Conservation (phyloP, 2,888 invertebrate species). For the Bembecia ichneumoniformis region DNA sequence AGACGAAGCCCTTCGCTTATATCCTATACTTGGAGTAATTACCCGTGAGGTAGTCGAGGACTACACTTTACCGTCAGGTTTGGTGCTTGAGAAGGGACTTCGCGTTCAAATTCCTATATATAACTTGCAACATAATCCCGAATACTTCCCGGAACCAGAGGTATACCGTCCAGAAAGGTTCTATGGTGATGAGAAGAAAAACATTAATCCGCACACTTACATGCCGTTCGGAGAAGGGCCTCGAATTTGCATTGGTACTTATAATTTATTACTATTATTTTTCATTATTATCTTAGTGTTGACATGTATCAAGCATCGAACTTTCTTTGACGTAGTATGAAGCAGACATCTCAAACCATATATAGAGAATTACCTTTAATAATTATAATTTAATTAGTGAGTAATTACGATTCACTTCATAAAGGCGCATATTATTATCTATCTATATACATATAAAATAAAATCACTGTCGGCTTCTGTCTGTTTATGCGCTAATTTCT, state of each 20-base stretch:
- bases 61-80: conserved; percentile 35
- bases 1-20: conserved; percentile 35
- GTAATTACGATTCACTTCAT: too few species aligned
- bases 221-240: conserved; percentile 55
- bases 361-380: too few species aligned
- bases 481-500: too few species aligned
- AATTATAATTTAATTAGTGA: too few species aligned
- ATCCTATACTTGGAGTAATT: conserved; percentile 37
- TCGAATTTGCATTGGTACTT: conserved; percentile 47
- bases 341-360: too few species aligned
- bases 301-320: background rate
- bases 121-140: conserved; percentile 35
- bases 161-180: conserved; percentile 42
- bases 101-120: conserved; percentile 45
- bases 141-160: conserved; percentile 41
- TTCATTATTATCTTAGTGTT: background rate
- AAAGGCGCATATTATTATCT: too few species aligned
- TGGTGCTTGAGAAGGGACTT: conserved; percentile 33
- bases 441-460: too few species aligned
- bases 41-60: conserved; percentile 40
- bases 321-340: too few species aligned
- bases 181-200: conserved; percentile 24
- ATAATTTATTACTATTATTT: background rate
- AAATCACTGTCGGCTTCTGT: too few species aligned
- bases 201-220: conserved; percentile 40